Evolutionary conservation across 2,888 invertebrate genomes (phyloP), one percentile per base, ranked within the genome.

Genomic region (Cetonia aurata): DNA sequence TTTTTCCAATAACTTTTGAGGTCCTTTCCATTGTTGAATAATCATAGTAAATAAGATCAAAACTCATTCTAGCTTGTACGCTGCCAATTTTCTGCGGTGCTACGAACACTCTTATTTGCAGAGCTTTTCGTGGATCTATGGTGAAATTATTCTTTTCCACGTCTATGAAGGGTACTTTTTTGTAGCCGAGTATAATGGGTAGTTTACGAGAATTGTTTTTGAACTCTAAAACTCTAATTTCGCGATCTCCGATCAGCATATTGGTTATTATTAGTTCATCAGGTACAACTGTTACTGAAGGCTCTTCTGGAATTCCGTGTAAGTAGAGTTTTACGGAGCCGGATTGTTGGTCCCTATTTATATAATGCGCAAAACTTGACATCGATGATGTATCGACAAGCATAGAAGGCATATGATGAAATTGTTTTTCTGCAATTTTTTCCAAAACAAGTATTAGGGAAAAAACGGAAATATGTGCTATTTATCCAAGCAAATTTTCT

Each of bases 231-330:
- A 83, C 80, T 78, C 83, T 86, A 0, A 59, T 67, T 79, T 79
- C 80, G 78, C 42, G 78, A 80, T 76, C 84, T 82, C 77, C 74
- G 2, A 88, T 79, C 42, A 76, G 50, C 8, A 89, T 81, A 42
- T 87, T 80, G 1, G 85, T 85, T 73, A 89, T 86, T 72, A 86
- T 75, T 0, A 90, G 72, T 6, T 79, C 75, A 69, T 85, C 81
- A 0, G 90, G 90, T 19, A 78, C 75, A 72, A 89, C 83, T 6
- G 79, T 79, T 17, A 90, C 80, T 33, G 81, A 79, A 42, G 87
- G 84, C 55, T 83, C 80, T 81, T 89, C 88, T 71, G 85, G 86
- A 78, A 87, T 85, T 0, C 89, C 90, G 76, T 89, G 86, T 19
- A 90, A 81, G 72, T 25, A 25, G 25, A 25, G 4, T 25, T 25